phyloP scores from a whole-genome alignment of 2,888 invertebrate species.

The Julus scanicus region DNA sequence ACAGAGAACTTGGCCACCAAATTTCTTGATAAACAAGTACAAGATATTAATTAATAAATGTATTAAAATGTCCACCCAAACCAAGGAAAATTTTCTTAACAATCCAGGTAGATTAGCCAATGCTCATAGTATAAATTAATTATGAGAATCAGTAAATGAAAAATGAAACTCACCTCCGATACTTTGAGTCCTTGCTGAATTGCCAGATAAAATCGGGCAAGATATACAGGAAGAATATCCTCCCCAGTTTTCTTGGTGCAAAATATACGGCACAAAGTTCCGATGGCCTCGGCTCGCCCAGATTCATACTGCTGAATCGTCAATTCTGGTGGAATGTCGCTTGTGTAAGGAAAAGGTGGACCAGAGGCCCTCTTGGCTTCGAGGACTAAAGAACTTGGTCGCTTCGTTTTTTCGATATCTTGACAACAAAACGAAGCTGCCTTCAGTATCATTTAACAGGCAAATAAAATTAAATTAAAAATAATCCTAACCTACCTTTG shows the following conservation, averaged over 20 bases:
- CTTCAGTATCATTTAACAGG: not conserved
- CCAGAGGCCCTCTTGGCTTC: conserved; percentile 63
- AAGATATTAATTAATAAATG: too few relatives aligned
- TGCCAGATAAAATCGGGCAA: conserved; percentile 93
- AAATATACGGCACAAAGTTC: conserved; percentile 93
- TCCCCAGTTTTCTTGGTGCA: conserved; percentile 96
- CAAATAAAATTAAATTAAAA: not conserved
- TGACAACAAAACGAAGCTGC: not conserved
- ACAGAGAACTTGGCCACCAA: conserved; percentile 76
- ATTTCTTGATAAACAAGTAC: conserved; percentile 56
- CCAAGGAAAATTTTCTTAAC: too few relatives aligned
- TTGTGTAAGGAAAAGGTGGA: conserved; percentile 57
- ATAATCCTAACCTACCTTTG: not conserved
- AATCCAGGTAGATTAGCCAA: too few relatives aligned
- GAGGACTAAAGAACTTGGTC: conserved; percentile 63
- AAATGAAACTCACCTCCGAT: conserved; percentile 68
- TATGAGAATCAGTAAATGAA: not conserved
- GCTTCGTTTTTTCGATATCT: conserved; percentile 58
- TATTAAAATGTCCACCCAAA: too few relatives aligned
- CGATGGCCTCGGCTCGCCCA: conserved; percentile 93
- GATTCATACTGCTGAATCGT: conserved; percentile 67
- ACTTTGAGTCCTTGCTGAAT: conserved; percentile 86
- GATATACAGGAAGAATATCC: conserved; percentile 88
- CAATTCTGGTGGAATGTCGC: conserved; percentile 60
- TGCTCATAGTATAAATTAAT: too few relatives aligned